Evolutionary conservation across 2,113 vertebrate species (phyloP).

Genomic region (Agapornis roseicollis): DNA sequence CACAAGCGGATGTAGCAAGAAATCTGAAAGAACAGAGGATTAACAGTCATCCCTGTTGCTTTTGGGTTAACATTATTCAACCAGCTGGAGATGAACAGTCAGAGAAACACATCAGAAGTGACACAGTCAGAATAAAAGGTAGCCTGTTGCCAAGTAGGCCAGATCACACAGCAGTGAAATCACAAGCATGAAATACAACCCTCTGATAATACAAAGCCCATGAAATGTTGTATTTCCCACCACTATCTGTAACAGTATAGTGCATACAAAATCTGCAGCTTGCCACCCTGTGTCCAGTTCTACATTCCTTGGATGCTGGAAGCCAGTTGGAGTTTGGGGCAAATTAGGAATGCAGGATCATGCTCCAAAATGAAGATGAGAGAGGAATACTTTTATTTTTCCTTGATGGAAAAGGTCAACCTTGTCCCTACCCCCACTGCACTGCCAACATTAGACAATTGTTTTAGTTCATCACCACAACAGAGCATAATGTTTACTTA

Average conservation of each 20-base stretch:
- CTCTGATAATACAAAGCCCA: slow-evolving; percentile 1
- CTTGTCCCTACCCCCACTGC: slow-evolving; percentile 12
- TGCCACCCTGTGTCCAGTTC: background rate
- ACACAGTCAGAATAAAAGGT: background rate
- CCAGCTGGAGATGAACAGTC: background rate
- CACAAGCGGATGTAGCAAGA: background rate
- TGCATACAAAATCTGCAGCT: slow-evolving; percentile 24
- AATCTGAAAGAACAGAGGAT: background rate
- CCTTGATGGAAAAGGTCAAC: slow-evolving; percentile 62
- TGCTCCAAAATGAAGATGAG: slow-evolving; percentile 30
- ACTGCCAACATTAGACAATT: slow-evolving; percentile 58
- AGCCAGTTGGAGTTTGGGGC: slow-evolving; percentile 19
- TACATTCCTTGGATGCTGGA: slow-evolving; percentile 28
- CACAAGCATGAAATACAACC: background rate
- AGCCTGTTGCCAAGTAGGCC: background rate
- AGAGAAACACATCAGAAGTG: background rate
- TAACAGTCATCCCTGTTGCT: background rate
- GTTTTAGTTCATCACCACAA: slow-evolving; percentile 66
- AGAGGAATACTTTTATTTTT: slow-evolving; percentile 39
- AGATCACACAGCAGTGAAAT: slow-evolving; percentile 8
- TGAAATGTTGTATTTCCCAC: slow-evolving; percentile 27
- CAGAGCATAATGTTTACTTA: slow-evolving; percentile 66
- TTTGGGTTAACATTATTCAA: background rate
- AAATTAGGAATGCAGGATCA: slow-evolving; percentile 56
- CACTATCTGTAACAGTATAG: background rate